Base-by-base conservation (phyloP, 1,140 invertebrate genomes). In the Pseudomyrmex dendroicus region DNA sequence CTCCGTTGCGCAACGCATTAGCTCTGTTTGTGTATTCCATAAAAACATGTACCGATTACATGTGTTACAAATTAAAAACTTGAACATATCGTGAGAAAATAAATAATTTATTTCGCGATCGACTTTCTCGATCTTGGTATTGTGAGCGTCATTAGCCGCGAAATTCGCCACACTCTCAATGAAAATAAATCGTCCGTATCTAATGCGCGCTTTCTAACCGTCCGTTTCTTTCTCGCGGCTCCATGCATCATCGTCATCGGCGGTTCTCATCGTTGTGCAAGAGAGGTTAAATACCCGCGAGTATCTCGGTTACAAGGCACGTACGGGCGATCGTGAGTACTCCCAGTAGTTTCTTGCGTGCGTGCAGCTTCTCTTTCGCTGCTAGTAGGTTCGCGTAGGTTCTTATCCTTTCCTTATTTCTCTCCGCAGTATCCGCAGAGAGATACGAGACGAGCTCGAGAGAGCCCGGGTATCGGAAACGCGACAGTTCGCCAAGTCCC, bases 241-340 rank as follows among this genome's bases (percentile, higher is more conserved):
- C 48, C 48, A 46, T 82, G 68, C 59, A 82, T 82, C 68, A 56
- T 63, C 68, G 72, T 87, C 82, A 80, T 46, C 22, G 80, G 59
- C 59, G 59, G 50, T 52, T 66, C 73, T 70, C 20, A 68, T 63
- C 80, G 59, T 56, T 85, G 15, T 73, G 17, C 73, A 17, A 56
- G 78, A 82, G 85, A 59, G 83, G 59, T 70, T 88, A 87, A 87
- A 87, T 17, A 70, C 74, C 35, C 35, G 35, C 83, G 7, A 64
- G 83, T 82, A 90, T 91, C 90, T 89, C 73, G 88, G 89, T 92
- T 92, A 90, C 90, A 90, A 91, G 88, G 89, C 92, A 92, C 91
- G 92, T 91, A 91, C 88, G 72, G 82, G 61, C 48, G 61, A 73
- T 82, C 70, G 74, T 66, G 64, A 80, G 86, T 20, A 20, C 89